phyloP scores from a whole-genome alignment of 2,888 invertebrate genomes.

The Anoplius nigerrimus region DNA sequence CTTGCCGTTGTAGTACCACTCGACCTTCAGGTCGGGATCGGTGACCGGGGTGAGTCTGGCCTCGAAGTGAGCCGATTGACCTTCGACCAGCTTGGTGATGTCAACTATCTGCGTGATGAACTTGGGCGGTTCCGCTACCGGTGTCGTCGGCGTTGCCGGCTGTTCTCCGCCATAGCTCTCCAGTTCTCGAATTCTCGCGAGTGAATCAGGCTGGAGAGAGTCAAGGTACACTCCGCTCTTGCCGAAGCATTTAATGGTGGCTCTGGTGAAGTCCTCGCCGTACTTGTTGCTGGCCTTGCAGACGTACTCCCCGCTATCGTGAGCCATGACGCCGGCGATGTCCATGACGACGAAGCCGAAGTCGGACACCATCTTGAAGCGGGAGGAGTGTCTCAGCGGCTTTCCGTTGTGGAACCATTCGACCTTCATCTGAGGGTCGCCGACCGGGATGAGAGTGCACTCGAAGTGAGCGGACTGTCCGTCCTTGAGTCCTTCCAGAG shows the following conservation, averaged over 20 bases:
- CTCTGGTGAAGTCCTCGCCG: slow-evolving; percentile 91
- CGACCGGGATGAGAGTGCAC: slow-evolving; percentile 94
- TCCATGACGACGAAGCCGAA: slow-evolving; percentile 97
- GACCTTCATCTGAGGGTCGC: slow-evolving; percentile 94
- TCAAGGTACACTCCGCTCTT: slow-evolving; percentile 92
- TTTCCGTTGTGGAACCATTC: slow-evolving; percentile 98
- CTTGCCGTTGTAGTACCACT: slow-evolving; percentile 96
- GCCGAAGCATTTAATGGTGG: slow-evolving; percentile 89
- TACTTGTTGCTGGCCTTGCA: slow-evolving; percentile 94
- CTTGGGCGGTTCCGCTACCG: slow-evolving; percentile 89
- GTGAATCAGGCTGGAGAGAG: slow-evolving; percentile 92
- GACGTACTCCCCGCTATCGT: slow-evolving; percentile 94
- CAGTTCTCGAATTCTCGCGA: slow-evolving; percentile 90
- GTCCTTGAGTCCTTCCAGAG: slow-evolving; percentile 89
- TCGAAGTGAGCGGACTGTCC: slow-evolving; percentile 97
- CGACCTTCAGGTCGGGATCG: slow-evolving; percentile 95
- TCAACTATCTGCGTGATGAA: slow-evolving; percentile 92
- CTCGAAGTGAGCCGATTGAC: slow-evolving; percentile 95
- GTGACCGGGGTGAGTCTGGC: slow-evolving; percentile 94
- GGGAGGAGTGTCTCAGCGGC: slow-evolving; percentile 90
- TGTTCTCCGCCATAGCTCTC: slow-evolving; percentile 83
- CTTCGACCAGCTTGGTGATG: slow-evolving; percentile 91
- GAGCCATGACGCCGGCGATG: slow-evolving; percentile 94
- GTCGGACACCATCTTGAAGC: slow-evolving; percentile 95
- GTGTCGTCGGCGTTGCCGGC: slow-evolving; percentile 80